A percentile compares a stretch with the other conserved stretches of the same genome.
phyloP scores from a whole-genome alignment of 1,140 invertebrate genomes.

The Coptotermes formosanus region DNA sequence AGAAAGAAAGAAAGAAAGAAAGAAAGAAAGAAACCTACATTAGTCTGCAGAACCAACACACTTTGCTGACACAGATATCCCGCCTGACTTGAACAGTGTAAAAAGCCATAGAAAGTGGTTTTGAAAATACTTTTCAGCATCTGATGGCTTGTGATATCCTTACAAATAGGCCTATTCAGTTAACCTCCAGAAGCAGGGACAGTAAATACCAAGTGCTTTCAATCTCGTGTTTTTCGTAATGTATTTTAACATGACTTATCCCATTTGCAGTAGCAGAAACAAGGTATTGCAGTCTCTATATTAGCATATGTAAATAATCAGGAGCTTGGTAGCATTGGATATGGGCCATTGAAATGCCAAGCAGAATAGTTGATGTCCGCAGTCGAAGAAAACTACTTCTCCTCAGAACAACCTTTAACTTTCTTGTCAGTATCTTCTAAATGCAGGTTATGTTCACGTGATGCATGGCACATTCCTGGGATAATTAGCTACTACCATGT shows the following conservation, averaged over 20 bases:
- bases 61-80: too few relatives aligned
- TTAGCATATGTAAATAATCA: constrained; percentile 11
- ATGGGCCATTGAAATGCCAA: constrained; percentile 9
- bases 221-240: not conserved
- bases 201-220: too few relatives aligned
- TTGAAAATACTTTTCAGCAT: too few relatives aligned
- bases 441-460: not conserved
- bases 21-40: too few relatives aligned
- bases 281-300: not conserved
- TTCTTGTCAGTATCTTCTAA: not conserved
- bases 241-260: not conserved
- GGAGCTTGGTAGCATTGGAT: not conserved
- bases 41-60: too few relatives aligned
- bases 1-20: too few relatives aligned
- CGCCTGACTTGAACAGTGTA: too few relatives aligned
- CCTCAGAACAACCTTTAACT: not conserved
- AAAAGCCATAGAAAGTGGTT: too few relatives aligned
- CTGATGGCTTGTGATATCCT: too few relatives aligned
- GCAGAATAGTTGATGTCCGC: not conserved
- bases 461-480: not conserved
- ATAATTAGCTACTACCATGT: not conserved
- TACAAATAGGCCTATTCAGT: not conserved
- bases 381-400: not conserved
- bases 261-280: not conserved
- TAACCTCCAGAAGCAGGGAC: not conserved